phyloP scores from a whole-genome alignment of 2,888 invertebrate genomes.

The Hemithea aestivaria region DNA sequence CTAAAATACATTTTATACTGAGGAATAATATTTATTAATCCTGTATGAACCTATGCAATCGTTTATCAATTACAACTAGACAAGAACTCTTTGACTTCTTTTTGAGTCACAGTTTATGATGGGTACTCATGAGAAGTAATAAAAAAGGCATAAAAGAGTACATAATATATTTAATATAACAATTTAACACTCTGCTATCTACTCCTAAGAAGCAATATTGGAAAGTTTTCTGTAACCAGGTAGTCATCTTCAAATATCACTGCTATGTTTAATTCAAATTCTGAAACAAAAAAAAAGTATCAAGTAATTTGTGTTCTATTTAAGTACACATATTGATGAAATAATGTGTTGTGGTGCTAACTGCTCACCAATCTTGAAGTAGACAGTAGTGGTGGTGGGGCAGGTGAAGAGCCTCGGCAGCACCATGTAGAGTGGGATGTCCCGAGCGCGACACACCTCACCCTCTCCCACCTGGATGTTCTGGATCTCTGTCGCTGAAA shows the following conservation, averaged over 20 bases:
- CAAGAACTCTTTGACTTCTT: too few species aligned
- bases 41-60: too few species aligned
- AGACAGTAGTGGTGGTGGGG: slow-evolving; percentile 92
- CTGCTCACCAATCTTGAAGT: slow-evolving; percentile 93
- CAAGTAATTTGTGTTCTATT: neutral
- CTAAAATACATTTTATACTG: too few species aligned
- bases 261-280: slow-evolving; percentile 96
- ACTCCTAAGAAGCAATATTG: slow-evolving; percentile 78
- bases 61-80: too few species aligned
- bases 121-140: too few species aligned
- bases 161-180: neutral
- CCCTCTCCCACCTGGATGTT: slow-evolving; percentile 98
- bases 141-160: neutral
- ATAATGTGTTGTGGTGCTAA: too few species aligned
- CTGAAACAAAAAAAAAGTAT: slow-evolving; percentile 85
- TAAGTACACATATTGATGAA: neutral
- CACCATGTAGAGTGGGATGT: slow-evolving; percentile 96
- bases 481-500: slow-evolving; percentile 95
- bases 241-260: slow-evolving; percentile 96
- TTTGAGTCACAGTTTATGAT: too few species aligned
- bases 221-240: slow-evolving; percentile 96
- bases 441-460: slow-evolving; percentile 88
- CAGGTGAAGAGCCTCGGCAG: slow-evolving; percentile 97
- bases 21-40: too few species aligned
- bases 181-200: slow-evolving; percentile 31